Percentiles rank a stretch among this genome's conserved stretches.
These are phyloP conservation scores for Xenopus petersii DNA, from an alignment of 2,797 vertebrate species.

Conservation along the genomic window DNA sequence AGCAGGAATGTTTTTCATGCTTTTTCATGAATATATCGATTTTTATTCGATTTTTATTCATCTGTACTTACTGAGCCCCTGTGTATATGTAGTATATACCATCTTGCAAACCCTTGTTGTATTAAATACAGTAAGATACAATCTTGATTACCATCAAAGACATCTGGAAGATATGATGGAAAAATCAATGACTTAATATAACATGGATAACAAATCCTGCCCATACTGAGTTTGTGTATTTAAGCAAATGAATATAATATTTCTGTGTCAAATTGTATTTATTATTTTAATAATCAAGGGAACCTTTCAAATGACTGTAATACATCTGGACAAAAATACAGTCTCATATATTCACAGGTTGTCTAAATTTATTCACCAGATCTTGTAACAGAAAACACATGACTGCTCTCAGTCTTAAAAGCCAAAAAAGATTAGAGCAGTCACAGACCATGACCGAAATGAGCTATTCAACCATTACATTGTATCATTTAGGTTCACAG, in stretches of 20 bases:
- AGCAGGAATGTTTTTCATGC: too few relatives aligned
- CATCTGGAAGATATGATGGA: too few relatives aligned
- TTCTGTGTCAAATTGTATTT: neutral
- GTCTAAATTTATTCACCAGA: conserved; percentile 24
- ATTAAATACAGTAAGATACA: too few relatives aligned
- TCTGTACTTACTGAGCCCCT: too few relatives aligned
- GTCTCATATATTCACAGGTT: neutral
- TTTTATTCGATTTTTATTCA: too few relatives aligned
- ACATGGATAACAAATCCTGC: too few relatives aligned
- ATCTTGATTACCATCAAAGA: too few relatives aligned
- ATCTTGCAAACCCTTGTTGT: too few relatives aligned
- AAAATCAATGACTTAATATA: too few relatives aligned
- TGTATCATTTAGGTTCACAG: conserved; percentile 58
- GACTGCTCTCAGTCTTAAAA: conserved; percentile 37
- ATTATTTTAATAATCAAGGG: neutral
- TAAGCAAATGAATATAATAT: neutral
- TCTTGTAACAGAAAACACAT: conserved; percentile 31
- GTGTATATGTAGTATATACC: too few relatives aligned
- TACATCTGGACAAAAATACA: neutral
- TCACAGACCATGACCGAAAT: conserved; percentile 57
- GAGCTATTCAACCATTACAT: conserved; percentile 55
- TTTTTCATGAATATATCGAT: too few relatives aligned
- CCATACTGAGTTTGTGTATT: neutral
- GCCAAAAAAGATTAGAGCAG: conserved; percentile 59
- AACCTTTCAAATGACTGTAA: neutral